Percentiles rank a stretch among this genome's conserved stretches.
Conservation (phyloP, 2,888 invertebrate species). For the Cotesia congregata region DNA sequence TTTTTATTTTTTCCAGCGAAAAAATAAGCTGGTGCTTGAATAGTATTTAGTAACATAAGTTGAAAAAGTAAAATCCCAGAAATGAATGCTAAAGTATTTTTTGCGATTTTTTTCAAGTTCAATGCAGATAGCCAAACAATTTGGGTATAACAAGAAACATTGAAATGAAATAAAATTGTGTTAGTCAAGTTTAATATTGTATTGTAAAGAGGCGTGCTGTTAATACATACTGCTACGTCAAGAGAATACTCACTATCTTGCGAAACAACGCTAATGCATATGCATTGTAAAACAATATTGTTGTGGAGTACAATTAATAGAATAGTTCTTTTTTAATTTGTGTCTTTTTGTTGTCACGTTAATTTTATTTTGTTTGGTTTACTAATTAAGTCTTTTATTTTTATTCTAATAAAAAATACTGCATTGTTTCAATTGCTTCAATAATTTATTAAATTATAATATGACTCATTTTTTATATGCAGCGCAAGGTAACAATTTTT, state of each 20-base stretch:
- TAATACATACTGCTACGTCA: background rate
- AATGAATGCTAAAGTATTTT: background rate
- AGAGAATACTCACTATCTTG: background rate
- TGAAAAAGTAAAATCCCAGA: too few relatives aligned
- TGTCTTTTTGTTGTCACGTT: too few relatives aligned
- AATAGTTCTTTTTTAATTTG: background rate
- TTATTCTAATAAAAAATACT: too few relatives aligned
- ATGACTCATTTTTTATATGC: too few relatives aligned
- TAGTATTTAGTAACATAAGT: background rate
- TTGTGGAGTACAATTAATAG: background rate
- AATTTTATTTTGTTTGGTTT: too few relatives aligned
- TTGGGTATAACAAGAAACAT: background rate
- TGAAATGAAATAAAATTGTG: background rate
- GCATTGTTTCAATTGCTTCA: too few relatives aligned
- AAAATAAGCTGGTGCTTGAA: background rate
- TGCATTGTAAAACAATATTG: background rate
- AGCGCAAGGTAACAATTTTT: too few relatives aligned
- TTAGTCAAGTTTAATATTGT: background rate
- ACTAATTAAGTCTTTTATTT: too few relatives aligned
- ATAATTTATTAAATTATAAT: too few relatives aligned
- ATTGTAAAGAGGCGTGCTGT: background rate
- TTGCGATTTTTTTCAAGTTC: background rate
- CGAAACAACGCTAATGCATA: background rate
- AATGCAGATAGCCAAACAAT: background rate
- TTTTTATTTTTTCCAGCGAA: background rate